These are phyloP conservation scores for Oppia nitens DNA, from an alignment of 1,140 invertebrate genomes.

Conservation along the genomic window DNA sequence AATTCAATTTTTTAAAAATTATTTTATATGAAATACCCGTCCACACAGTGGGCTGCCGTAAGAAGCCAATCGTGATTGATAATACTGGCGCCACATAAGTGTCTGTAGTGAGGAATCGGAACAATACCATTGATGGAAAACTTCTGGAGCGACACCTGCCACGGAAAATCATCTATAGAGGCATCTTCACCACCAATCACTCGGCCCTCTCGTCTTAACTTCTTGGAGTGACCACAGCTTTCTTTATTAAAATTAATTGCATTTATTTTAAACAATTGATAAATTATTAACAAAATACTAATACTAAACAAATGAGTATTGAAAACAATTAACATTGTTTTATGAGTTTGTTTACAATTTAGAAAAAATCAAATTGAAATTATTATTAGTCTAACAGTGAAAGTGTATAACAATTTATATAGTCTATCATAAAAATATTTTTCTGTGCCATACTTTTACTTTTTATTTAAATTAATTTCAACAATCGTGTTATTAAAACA, in stretches of 20 bases:
- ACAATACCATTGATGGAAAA: background rate
- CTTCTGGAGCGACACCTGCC: conserved; percentile 9
- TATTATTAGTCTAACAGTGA: no score
- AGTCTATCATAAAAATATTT: no score
- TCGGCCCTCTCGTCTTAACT: background rate
- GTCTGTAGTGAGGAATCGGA: conserved; percentile 11
- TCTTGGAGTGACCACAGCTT: background rate
- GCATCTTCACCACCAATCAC: conserved; percentile 8
- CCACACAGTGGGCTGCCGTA: conserved; percentile 69
- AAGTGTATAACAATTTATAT: no score
- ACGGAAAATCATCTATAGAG: conserved; percentile 10
- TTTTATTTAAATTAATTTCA: no score
- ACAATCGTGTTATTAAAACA: no score
- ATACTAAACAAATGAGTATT: background rate
- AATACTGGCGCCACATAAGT: conserved; percentile 55
- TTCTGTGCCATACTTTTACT: no score
- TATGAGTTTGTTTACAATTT: no score
- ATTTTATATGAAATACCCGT: conserved; percentile 23
- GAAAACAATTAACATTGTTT: background rate
- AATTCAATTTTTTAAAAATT: background rate
- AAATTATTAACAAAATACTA: no score
- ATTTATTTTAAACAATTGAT: no score
- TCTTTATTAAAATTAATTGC: no score
- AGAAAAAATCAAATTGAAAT: no score
- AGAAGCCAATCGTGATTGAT: conserved; percentile 53